Evolutionary conservation across 2,113 vertebrate genomes (phyloP), one percentile per base, ranked within the genome.

Genomic region (Solea solea): DNA sequence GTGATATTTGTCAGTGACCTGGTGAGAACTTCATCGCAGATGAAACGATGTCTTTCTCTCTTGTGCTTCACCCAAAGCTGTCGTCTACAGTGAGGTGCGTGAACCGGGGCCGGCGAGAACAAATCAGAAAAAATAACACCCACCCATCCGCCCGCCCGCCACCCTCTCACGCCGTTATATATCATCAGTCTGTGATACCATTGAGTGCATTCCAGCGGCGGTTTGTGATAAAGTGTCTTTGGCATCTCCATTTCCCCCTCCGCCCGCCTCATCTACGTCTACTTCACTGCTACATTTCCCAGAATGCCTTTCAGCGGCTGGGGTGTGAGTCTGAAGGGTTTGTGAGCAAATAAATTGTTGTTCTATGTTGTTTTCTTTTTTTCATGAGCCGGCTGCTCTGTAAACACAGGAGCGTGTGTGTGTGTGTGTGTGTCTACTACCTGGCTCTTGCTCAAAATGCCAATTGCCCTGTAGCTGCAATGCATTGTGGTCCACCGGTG

Each of bases 1-100:
- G 42, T 28, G 44, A 60, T 62, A 40, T 34, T 3, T 75, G 28
- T 46, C 6, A 41, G 55, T 80, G 74, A 83, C 69, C 67, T 53
- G 34, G 42, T 74, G 48, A 51, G 51, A 59, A 76, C 74, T 78
- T 41, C 64, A 80, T 81, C 44, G 69, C 55, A 48, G 50, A 60
- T 28, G 5, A 46, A 74, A 79, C 28, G 49, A 13, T 14, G 3
- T 48, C 12, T 48, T 4, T 48, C 8, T 8, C 67, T 34, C 54
- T 48, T 64, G 57, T 64, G 42, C 13, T 53, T 54, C 57, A 78
- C 44, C 15, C 40, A 45, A 28, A 10, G 44, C 10, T 39, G 21
- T 3, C 16, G 61, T 71, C 40, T 27, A 25, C 16, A 53, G 42
- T 8, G 15, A 58, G 48, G 49, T 45, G 53, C 49, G 54, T 39